Conservation (phyloP, 2,797 vertebrate genomes). For the Myotis myotis region DNA sequence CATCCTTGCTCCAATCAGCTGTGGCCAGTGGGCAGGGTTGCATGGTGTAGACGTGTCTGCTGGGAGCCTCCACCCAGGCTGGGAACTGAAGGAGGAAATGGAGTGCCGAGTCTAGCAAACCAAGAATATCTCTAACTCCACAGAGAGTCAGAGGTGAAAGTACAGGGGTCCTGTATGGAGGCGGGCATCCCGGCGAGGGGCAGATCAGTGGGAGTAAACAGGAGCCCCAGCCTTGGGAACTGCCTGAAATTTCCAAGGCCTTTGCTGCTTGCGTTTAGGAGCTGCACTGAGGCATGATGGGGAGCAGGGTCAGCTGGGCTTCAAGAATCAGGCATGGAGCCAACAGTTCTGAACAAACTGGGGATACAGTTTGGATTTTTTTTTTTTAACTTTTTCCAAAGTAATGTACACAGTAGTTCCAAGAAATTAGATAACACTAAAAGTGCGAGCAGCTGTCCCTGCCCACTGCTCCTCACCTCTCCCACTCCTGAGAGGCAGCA, state of each 20-base stretch:
- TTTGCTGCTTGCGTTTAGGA: background rate
- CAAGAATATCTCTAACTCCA: background rate
- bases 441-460: background rate
- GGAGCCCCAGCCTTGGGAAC: background rate
- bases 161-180: background rate
- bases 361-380: background rate
- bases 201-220: background rate
- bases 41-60: background rate
- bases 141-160: background rate
- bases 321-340: background rate
- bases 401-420: background rate
- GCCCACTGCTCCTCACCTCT: background rate
- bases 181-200: background rate
- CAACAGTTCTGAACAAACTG: background rate
- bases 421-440: background rate
- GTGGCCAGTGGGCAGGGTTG: background rate
- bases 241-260: background rate
- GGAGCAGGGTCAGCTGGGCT: background rate
- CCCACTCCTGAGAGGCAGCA: background rate
- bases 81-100: background rate
- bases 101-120: background rate
- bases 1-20: background rate
- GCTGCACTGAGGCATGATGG: fast-evolving
- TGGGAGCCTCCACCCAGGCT: background rate
- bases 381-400: background rate